A percentile compares a stretch with the other conserved stretches of the same genome.
phyloP scores from a whole-genome alignment of 2,797 vertebrate genomes.

The Platyrinchus mystaceus region DNA sequence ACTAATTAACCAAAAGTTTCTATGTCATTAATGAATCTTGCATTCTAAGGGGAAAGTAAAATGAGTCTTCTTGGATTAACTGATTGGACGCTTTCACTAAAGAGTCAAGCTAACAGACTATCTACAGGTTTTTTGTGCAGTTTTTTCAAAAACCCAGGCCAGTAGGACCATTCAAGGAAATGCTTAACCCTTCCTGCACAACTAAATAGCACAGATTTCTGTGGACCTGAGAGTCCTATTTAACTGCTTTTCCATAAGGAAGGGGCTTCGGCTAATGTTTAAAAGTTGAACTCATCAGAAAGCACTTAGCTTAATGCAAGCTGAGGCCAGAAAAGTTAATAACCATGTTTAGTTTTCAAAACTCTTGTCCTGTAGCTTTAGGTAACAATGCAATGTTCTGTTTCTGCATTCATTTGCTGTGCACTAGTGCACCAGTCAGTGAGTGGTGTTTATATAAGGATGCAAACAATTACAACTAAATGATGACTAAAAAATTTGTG shows the following conservation, averaged over 20 bases:
- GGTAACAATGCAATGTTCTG: fast-evolving
- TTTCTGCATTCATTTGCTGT: neutral
- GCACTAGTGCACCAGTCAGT: neutral
- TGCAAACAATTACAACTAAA: neutral
- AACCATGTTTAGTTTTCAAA: neutral
- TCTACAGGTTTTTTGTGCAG: fast-evolving
- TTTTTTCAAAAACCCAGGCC: neutral
- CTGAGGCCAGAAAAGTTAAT: neutral
- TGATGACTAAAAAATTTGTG: neutral
- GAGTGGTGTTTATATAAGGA: neutral
- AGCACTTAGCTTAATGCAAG: neutral
- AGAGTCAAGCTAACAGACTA: neutral
- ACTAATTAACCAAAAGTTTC: slow-evolving; percentile 76
- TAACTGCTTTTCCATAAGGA: neutral
- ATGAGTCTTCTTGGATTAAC: slow-evolving; percentile 48
- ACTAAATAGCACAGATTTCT: neutral
- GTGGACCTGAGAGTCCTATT: neutral
- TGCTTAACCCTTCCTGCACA: fast-evolving
- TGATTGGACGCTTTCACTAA: neutral
- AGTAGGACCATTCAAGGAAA: neutral
- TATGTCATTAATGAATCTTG: slow-evolving; percentile 63
- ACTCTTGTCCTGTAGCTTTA: neutral
- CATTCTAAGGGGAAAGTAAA: slow-evolving; percentile 43
- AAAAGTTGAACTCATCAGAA: neutral
- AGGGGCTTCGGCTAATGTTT: neutral